Evolutionary conservation across 2,113 vertebrate species (phyloP).

Genomic region (Gasterosteus nipponicus): DNA sequence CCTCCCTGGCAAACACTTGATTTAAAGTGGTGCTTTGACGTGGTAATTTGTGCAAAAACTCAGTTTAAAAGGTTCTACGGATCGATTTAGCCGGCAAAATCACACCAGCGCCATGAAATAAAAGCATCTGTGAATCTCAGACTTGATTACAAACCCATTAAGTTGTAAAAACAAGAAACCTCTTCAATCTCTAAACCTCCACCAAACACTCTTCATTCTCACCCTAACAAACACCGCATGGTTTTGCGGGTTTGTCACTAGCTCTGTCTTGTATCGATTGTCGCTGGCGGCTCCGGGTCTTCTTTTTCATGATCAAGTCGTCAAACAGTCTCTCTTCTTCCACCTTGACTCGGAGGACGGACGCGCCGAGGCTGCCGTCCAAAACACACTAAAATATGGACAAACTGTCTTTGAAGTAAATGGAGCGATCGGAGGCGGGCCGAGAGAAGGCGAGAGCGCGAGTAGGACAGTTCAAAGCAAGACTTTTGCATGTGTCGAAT

Average conservation of each 20-base stretch:
- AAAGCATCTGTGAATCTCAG: background rate
- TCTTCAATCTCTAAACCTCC: background rate
- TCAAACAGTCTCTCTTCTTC: slow-evolving; percentile 28
- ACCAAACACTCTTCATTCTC: background rate
- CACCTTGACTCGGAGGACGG: slow-evolving; percentile 43
- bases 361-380: slow-evolving; percentile 30
- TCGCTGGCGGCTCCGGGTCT: background rate
- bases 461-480: slow-evolving; percentile 51
- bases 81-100: background rate
- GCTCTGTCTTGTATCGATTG: slow-evolving; percentile 13
- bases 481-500: slow-evolving; percentile 40
- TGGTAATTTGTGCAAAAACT: background rate
- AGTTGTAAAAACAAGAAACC: slow-evolving; percentile 5
- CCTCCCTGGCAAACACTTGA: background rate
- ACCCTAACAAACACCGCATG: background rate
- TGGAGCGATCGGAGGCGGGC: slow-evolving; percentile 23
- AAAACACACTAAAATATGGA: slow-evolving; percentile 50
- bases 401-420: slow-evolving; percentile 44
- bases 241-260: slow-evolving; percentile 13
- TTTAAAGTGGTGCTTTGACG: background rate
- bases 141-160: background rate
- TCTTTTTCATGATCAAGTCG: slow-evolving; percentile 39
- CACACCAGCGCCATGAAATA: background rate
- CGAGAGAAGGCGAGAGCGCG: slow-evolving; percentile 10
- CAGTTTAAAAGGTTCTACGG: background rate